Percentiles rank a stretch among this genome's conserved stretches.
These are phyloP conservation scores for Lophura nycthemera DNA, from an alignment of 2,113 vertebrate species.

Conservation along the genomic window DNA sequence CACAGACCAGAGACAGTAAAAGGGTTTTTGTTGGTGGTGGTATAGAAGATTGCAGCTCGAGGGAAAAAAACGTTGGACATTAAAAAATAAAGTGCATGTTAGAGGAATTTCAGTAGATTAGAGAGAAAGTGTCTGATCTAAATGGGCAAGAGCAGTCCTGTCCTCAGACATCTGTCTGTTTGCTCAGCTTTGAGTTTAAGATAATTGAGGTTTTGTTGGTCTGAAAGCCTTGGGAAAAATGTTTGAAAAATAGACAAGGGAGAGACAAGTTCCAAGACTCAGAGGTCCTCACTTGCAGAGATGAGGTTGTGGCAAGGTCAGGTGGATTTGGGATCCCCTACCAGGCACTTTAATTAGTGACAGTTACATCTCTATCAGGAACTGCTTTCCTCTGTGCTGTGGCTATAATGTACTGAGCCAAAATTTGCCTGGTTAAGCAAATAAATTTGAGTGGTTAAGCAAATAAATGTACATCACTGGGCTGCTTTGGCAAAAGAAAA, in stretches of 20 bases:
- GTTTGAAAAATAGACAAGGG: neutral
- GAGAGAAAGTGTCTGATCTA: constrained; percentile 33
- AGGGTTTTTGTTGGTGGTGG: constrained; percentile 36
- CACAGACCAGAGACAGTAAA: neutral
- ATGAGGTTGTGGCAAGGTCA: neutral
- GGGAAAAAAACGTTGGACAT: neutral
- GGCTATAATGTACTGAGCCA: neutral
- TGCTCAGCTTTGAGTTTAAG: constrained; percentile 3
- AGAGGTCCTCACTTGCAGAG: neutral
- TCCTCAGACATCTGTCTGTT: constrained; percentile 34
- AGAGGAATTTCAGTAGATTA: constrained; percentile 40
- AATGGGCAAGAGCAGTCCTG: neutral
- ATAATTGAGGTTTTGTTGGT: constrained; percentile 41
- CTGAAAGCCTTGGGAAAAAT: neutral
- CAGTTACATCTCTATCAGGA: neutral
- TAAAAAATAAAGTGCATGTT: constrained; percentile 29
- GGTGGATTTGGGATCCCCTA: constrained; percentile 9
- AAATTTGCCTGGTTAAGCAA: neutral
- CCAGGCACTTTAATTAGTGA: constrained; percentile 11
- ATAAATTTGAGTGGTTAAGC: neutral
- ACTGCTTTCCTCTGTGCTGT: neutral
- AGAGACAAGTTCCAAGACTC: neutral
- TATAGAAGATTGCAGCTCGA: constrained; percentile 14
- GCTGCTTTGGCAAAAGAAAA: neutral
- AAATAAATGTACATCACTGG: neutral